Percentiles rank a stretch among this genome's conserved stretches.
These are phyloP conservation scores for Rhabdophis nuchalis DNA, from an alignment of 2,797 vertebrate species.

Conservation along the genomic window DNA sequence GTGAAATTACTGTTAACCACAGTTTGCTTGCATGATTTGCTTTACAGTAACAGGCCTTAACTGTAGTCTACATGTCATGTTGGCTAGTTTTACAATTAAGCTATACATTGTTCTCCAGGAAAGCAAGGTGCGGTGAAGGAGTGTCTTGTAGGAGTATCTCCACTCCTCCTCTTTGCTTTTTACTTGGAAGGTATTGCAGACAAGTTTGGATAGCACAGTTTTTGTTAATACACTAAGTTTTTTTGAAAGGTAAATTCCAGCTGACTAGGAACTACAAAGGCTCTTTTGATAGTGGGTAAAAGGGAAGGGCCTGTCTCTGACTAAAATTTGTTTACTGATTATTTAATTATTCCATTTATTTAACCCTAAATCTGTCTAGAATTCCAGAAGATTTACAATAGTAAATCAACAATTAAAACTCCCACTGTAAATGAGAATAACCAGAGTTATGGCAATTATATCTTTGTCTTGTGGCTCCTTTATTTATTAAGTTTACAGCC, in stretches of 20 bases:
- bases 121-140: neutral
- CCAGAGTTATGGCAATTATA: neutral
- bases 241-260: neutral
- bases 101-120: neutral
- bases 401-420: neutral
- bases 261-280: neutral
- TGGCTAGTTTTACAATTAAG: neutral
- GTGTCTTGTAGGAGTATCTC: neutral
- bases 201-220: neutral
- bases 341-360: neutral
- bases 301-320: neutral
- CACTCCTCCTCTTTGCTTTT: neutral
- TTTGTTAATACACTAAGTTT: neutral
- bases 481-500: neutral
- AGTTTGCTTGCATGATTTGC: neutral
- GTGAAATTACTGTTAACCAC: neutral
- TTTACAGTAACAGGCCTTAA: neutral
- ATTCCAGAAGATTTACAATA: neutral
- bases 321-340: neutral
- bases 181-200: neutral
- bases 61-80: neutral
- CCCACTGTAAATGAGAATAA: neutral
- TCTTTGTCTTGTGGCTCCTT: neutral
- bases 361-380: neutral
- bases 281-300: neutral